Base-by-base conservation (phyloP, 2,888 invertebrate genomes). In the Troglohyphantes excavatus region DNA sequence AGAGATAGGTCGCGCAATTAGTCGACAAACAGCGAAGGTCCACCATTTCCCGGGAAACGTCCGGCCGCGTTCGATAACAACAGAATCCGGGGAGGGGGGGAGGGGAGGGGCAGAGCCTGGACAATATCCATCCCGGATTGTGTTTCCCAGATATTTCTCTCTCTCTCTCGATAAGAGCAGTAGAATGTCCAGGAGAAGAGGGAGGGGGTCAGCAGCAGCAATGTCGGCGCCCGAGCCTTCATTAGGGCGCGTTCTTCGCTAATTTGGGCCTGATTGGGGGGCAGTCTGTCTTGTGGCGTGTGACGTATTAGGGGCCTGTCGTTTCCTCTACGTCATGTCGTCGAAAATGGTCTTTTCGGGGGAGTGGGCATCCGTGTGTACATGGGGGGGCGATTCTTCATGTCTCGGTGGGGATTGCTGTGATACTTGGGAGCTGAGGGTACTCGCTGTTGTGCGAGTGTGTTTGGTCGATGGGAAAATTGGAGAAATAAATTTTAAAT, bases 1-100 rank as follows among this genome's bases (percentile, higher is more conserved):
- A 81, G 67, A 73, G 87, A 79, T 70, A 70, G 87, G 87, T 81
- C 81, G 72, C 67, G 87, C 87, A 88, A 88, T 88, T 88, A 88
- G 87, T 73, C 81, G 67, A 76, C 84, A 67, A 84, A 68, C 84
- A 84, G 72, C 72, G 72, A 43, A 73, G 72, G 78, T 75, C 87
- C 61, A 73, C 73, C 63, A 73, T 81, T 88, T 73, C 87, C 86
- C 72, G 23, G 73, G 87, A 65, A 88, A 88, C 87, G 87, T 88
- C 87, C 87, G 78, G 86, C 72, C 23, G 1, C 53, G 84, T 33
- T 84, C 84, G 84, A 84, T 84, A 84, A 84, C 84, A 84, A 65
- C 84, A 67, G 33, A 65, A 75, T 65, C 65, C 65, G 73, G 73
- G 65, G 29, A 27, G 79, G 67, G 19, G 39, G 67, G 67, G 39